Evolutionary conservation across 2,888 invertebrate genomes (phyloP).

Genomic region (Diaprepes abbreviatus): DNA sequence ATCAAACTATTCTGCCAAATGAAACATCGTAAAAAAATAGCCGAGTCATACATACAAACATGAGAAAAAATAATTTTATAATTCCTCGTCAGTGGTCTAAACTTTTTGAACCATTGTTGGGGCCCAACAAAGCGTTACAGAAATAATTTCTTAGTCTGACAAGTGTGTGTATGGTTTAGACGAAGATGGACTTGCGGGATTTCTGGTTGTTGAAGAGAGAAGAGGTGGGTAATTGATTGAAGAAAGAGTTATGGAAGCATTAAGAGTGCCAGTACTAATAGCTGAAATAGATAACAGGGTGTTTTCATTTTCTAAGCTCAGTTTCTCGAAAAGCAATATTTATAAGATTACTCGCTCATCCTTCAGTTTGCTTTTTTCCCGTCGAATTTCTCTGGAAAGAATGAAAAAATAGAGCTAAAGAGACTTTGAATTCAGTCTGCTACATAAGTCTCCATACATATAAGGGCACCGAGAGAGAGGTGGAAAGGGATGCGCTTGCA

Average conservation of each 20-base stretch:
- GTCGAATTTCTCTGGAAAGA: no score
- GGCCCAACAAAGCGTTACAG: conserved; percentile 28
- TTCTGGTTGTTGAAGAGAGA: background rate
- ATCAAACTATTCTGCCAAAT: conserved; percentile 24
- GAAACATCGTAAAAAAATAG: conserved; percentile 9
- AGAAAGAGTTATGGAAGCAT: conserved; percentile 6
- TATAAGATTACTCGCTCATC: no score
- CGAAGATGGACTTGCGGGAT: background rate
- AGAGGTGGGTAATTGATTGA: conserved; percentile 19
- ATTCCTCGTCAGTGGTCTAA: conserved; percentile 4
- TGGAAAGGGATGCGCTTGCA: no score
- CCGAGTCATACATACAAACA: conserved; percentile 14
- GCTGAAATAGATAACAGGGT: no score
- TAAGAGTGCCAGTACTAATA: conserved; percentile 1
- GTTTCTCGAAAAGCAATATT: no score
- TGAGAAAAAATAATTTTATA: conserved; percentile 23
- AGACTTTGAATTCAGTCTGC: no score
- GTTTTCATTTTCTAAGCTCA: no score
- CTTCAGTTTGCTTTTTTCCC: no score
- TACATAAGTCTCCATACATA: no score
- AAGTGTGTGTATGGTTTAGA: conserved; percentile 24
- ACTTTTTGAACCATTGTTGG: conserved; percentile 28
- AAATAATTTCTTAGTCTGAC: conserved; percentile 38
- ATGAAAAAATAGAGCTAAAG: no score
- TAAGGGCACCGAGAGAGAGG: no score